A percentile compares a stretch with the other conserved stretches of the same genome.
Evolutionary conservation across 2,888 invertebrate genomes (phyloP).

Genomic region (Athetis lepigone): DNA sequence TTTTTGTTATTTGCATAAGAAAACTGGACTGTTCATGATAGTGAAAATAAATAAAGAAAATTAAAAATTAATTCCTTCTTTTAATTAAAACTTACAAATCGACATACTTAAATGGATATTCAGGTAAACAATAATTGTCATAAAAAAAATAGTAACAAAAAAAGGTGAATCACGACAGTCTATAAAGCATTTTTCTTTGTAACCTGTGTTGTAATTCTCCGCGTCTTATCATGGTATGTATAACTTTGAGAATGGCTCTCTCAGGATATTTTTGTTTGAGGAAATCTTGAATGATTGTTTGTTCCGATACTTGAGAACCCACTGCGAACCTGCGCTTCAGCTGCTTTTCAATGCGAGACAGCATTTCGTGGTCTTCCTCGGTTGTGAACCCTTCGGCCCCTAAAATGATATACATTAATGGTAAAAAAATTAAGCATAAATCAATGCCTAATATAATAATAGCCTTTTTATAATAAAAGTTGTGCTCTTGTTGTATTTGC

Average conservation of each 20-base stretch:
- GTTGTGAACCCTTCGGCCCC: conserved; percentile 99
- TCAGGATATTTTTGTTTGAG: conserved; percentile 96
- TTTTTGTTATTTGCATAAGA: conserved; percentile 50
- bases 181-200: conserved; percentile 99
- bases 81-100: conserved; percentile 36
- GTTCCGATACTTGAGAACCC: conserved; percentile 99
- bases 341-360: conserved; percentile 97
- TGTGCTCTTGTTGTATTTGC: no score
- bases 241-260: conserved; percentile 96
- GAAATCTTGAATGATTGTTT: conserved; percentile 97
- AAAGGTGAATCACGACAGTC: conserved; percentile 92
- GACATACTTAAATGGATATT: neutral
- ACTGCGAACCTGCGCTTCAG: conserved; percentile 98
- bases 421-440: neutral
- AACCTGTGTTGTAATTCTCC: conserved; percentile 99
- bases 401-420: conserved; percentile 72
- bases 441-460: neutral
- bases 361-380: conserved; percentile 97
- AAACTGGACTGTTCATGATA: conserved; percentile 36
- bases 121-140: conserved; percentile 1
- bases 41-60: conserved; percentile 50
- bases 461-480: no score
- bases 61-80: conserved; percentile 7
- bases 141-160: conserved; percentile 3
- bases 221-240: conserved; percentile 97